Base-by-base conservation (phyloP, 2,888 invertebrate genomes). In the Xanthia togata region DNA sequence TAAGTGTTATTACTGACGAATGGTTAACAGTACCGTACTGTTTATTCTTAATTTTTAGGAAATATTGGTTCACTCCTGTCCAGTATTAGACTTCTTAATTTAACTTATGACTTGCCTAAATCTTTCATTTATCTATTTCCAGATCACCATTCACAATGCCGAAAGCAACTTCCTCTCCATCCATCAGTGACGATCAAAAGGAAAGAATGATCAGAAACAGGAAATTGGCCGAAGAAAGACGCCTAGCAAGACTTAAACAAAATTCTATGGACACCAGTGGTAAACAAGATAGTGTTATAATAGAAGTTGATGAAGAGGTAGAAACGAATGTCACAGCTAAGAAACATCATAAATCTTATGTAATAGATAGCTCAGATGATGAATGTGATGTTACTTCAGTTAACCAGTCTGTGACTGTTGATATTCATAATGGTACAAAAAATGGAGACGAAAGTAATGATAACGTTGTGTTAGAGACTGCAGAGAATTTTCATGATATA, bases 161-260 rank as follows among this genome's bases (percentile, higher is more conserved):
- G 3, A 96, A 95, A 92, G 94, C 92, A 5, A 93, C 93, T n/a
- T 95, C 96, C n/a, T 96, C 96, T 0, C 96, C 96, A 0, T 96
- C 96, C 11, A 96, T 96, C 64, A 96, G 92, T 57, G 97, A 97
- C 1, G 98, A 98, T 82, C 97, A 98, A 89, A 96, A 97, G 85
- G 97, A 98, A 71, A 97, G 97, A 89, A 97, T 98, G 93, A 97
- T 98, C 41, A 97, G 97, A 84, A 98, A 98, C 90, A 96, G 97
- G 70, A 96, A 96, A 87, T 82, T 97, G 65, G 98, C 98, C 0
- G 97, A 97, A 92, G 97, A 98, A 90, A 96, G 97, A 82, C 93
- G 97, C 70, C 94, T 97, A n/a, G 97, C 97, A 0, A 97, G 96
- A 89, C 89, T 97, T 17, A 93, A 95, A 88, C 92, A 93, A 87